Base-by-base conservation (phyloP, 2,888 invertebrate species). In the Trachelus iudaicus region DNA sequence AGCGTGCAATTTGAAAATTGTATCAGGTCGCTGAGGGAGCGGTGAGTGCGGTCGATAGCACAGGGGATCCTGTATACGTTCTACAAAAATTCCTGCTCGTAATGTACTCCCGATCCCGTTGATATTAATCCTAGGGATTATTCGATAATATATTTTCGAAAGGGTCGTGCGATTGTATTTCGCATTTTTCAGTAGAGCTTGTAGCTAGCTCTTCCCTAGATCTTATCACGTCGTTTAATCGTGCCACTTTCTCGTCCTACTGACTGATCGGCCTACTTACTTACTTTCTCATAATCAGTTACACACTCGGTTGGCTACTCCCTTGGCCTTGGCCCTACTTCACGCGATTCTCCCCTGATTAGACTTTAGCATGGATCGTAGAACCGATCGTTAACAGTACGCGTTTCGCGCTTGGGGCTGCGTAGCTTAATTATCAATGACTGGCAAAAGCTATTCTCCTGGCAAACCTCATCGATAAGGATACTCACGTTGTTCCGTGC, bases 401-500 rank as follows among this genome's bases (percentile, higher is more conserved):
- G 11, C 31, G 30, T 31, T 71, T 31, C 71, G 12, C 71, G 71
- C 31, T 34, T 31, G 33, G 71, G 6, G 12, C 23, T 56, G 9
- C 23, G 9, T 56, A 23, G 23, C 56, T 56, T 23, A 23, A 56
- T 56, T 23, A 56, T 56, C 23, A 15, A 23, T 56, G 23, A 56
- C 56, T 56, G 56, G 23, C 56, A 56, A 9, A 56, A 23, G 23
- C 23, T 1, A 9, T 15, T 15, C 4, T 15, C 4, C 40, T 15
- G 1, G 69, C 3, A 69, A 30, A 30, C 69, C 11, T 69, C 30
- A 11, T 69, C 15, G 69, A 11, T 12, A 31, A 31, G 75, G 85
- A 34, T 83, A 93, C 97, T 96, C 92, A 98, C 98, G 92, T 97
- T 97, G 89, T 98, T 98, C 87, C 97, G 95, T 73, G 97, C 96